Evolutionary conservation across 2,888 invertebrate genomes (phyloP).

Genomic region (Furcula furcula): DNA sequence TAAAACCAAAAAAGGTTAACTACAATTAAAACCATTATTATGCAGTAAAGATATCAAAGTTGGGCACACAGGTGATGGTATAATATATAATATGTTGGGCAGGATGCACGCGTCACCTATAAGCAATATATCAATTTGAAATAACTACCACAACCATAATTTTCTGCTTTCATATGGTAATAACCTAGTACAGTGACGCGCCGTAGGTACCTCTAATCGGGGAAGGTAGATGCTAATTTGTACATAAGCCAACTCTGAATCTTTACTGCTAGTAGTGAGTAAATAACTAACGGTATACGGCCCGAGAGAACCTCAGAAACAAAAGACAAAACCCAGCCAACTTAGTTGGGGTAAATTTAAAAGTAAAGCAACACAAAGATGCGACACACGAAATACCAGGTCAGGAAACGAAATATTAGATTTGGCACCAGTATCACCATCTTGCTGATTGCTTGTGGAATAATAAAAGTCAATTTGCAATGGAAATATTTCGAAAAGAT

Average conservation of each 20-base stretch:
- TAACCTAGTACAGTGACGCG: slow-evolving; percentile 60
- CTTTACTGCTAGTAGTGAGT: slow-evolving; percentile 41
- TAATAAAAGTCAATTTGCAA: slow-evolving; percentile 33
- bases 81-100: slow-evolving; percentile 33
- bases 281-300: slow-evolving; percentile 40
- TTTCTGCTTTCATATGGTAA: slow-evolving; percentile 70
- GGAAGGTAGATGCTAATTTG: slow-evolving; percentile 44
- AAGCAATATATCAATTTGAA: slow-evolving; percentile 74
- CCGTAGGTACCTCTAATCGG: slow-evolving; percentile 43
- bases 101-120: slow-evolving; percentile 59
- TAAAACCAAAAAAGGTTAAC: slow-evolving; percentile 53
- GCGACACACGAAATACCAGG: slow-evolving; percentile 53
- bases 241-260: slow-evolving; percentile 44
- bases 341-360: slow-evolving; percentile 73
- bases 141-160: slow-evolving; percentile 80
- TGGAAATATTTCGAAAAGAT: slow-evolving; percentile 26
- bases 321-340: slow-evolving; percentile 66
- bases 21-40: slow-evolving; percentile 36
- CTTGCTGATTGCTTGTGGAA: slow-evolving; percentile 46
- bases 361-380: slow-evolving; percentile 52
- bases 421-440: slow-evolving; percentile 65
- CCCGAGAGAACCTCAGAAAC: slow-evolving; percentile 50
- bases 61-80: slow-evolving; percentile 31
- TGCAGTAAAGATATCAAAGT: slow-evolving; percentile 39
- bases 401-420: slow-evolving; percentile 30